Evolutionary conservation across 2,888 invertebrate species (phyloP).

Genomic region (Dynastes grantii): DNA sequence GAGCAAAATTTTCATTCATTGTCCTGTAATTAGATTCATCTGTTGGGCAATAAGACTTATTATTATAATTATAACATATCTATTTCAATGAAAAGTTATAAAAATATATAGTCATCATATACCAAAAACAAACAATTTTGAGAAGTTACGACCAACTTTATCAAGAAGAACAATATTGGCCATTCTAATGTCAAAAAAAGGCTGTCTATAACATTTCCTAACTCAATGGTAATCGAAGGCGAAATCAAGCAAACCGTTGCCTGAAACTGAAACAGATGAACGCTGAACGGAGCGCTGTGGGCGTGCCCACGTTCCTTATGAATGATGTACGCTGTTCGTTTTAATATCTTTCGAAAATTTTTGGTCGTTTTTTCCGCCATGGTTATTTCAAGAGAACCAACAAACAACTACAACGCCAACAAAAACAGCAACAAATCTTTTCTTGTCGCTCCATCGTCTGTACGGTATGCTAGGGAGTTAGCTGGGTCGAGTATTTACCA

Average conservation of each 20-base stretch:
- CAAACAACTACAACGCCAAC: neutral
- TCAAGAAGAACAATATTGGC: too few species aligned
- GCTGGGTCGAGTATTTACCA: too few species aligned
- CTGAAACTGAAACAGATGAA: constrained; percentile 55
- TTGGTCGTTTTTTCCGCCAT: constrained; percentile 44
- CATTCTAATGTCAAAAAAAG: neutral
- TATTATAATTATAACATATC: too few species aligned
- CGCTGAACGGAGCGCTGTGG: constrained; percentile 54
- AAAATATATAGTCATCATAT: too few species aligned
- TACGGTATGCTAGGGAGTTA: too few species aligned
- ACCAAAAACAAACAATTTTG: too few species aligned
- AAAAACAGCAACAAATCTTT: constrained; percentile 16
- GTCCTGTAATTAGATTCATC: too few species aligned
- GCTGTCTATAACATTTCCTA: constrained; percentile 37
- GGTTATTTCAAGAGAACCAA: neutral
- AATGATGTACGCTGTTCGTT: constrained; percentile 57
- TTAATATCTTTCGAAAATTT: constrained; percentile 56
- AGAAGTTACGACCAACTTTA: too few species aligned
- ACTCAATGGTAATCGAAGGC: constrained; percentile 51
- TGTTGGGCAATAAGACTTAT: too few species aligned
- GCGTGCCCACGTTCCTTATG: constrained; percentile 57
- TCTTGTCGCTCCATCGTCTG: too few species aligned
- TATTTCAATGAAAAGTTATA: too few species aligned
- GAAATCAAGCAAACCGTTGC: constrained; percentile 54
- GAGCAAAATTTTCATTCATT: too few species aligned